These are phyloP conservation scores for Ictidomys tridecemlineatus DNA, from an alignment of 2,113 vertebrate genomes.

Conservation along the genomic window DNA sequence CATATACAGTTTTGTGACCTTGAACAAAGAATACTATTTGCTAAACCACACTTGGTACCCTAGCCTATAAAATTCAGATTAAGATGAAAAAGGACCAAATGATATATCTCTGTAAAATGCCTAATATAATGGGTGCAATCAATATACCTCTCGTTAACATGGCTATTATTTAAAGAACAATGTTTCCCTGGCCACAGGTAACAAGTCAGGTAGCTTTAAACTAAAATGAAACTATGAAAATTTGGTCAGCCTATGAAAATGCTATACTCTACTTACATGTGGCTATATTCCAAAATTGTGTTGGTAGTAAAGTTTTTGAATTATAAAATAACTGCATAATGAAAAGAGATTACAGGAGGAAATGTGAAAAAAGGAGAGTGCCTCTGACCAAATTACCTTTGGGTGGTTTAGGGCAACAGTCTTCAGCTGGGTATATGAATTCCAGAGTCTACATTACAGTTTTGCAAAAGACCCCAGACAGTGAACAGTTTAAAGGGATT, in stretches of 20 bases:
- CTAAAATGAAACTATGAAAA: neutral
- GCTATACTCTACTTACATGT: neutral
- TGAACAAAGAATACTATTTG: neutral
- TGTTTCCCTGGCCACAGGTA: neutral
- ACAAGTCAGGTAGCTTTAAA: neutral
- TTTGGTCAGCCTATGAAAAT: neutral
- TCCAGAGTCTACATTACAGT: neutral
- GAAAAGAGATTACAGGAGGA: neutral
- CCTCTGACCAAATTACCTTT: neutral
- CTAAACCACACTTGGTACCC: neutral
- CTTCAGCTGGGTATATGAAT: neutral
- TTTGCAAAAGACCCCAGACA: neutral
- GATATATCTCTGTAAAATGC: neutral
- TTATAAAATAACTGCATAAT: neutral
- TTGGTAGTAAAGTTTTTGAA: neutral
- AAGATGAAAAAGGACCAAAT: neutral
- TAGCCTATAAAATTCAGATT: slow-evolving; percentile 38
- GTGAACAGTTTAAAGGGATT: neutral
- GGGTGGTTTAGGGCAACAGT: neutral
- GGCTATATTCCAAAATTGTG: neutral
- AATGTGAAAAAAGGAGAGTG: rapidly evolving
- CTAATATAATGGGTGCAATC: neutral
- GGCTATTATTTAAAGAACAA: neutral
- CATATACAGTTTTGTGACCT: neutral
- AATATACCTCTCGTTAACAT: neutral